Conservation (phyloP, 2,797 vertebrate genomes). For the Oreochromis grahami region DNA sequence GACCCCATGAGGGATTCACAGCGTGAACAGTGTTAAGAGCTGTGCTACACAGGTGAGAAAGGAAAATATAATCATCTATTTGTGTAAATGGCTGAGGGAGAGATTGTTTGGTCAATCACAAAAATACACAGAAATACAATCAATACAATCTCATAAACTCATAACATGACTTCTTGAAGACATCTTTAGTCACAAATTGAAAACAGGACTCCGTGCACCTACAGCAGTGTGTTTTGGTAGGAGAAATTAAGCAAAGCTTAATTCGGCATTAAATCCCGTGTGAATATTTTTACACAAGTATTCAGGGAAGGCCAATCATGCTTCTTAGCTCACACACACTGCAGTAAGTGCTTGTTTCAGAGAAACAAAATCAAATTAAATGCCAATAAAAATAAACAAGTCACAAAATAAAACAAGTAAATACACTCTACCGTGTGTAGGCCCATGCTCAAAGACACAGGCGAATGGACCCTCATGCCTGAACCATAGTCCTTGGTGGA, state of each 20-base stretch:
- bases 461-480: slow-evolving; percentile 65
- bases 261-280: not conserved
- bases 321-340: slow-evolving; percentile 54
- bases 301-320: slow-evolving; percentile 21
- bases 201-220: slow-evolving; percentile 68
- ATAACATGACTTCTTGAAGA: slow-evolving; percentile 66
- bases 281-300: not conserved
- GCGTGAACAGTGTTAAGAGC: not conserved
- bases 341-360: slow-evolving; percentile 71
- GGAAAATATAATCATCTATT: not conserved
- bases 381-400: slow-evolving; percentile 71
- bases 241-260: slow-evolving; percentile 10
- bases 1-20: not conserved
- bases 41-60: slow-evolving; percentile 8
- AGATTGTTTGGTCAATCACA: slow-evolving; percentile 63
- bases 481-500: slow-evolving; percentile 72
- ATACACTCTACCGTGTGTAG: slow-evolving; percentile 78
- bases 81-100: slow-evolving; percentile 41
- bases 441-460: slow-evolving; percentile 61
- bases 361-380: slow-evolving; percentile 74
- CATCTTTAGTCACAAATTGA: slow-evolving; percentile 76
- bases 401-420: slow-evolving; percentile 76
- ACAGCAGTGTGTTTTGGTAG: slow-evolving; percentile 68
- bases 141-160: slow-evolving; percentile 71
- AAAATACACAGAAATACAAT: slow-evolving; percentile 67